Evolutionary conservation across 2,113 vertebrate genomes (phyloP).

Genomic region (Ochotona princeps): DNA sequence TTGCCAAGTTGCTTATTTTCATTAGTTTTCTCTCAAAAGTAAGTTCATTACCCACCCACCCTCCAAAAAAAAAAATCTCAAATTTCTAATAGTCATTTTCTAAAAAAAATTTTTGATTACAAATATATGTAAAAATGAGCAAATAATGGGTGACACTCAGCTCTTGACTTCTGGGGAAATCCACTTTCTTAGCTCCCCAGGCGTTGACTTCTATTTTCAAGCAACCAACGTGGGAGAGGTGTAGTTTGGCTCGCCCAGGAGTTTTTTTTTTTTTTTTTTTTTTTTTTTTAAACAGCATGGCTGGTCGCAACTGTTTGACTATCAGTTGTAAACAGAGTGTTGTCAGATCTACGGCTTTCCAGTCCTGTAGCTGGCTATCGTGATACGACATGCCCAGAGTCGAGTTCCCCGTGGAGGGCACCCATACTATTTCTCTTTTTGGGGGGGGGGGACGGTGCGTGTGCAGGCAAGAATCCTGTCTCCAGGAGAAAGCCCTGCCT

Average conservation of each 20-base stretch:
- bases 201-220: slow-evolving; percentile 67
- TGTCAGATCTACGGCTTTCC: slow-evolving; percentile 50
- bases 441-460: background rate
- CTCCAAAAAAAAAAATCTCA: slow-evolving; percentile 72
- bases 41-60: slow-evolving; percentile 73
- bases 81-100: slow-evolving; percentile 46
- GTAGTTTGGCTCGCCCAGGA: slow-evolving; percentile 73
- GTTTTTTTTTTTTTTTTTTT: slow-evolving; percentile 14
- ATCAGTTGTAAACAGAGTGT: slow-evolving; percentile 63
- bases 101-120: background rate
- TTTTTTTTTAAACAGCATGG: slow-evolving; percentile 12
- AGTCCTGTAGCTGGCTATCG: slow-evolving; percentile 49
- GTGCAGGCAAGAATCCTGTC: slow-evolving; percentile 28
- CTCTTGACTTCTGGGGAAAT: slow-evolving; percentile 13
- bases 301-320: slow-evolving; percentile 64
- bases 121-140: background rate
- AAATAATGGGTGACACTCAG: slow-evolving; percentile 11
- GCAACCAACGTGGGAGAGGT: slow-evolving; percentile 65
- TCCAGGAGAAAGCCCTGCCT: slow-evolving; percentile 47
- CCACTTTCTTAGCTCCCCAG: background rate
- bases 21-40: slow-evolving; percentile 77
- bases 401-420: slow-evolving; percentile 54
- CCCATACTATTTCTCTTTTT: slow-evolving; percentile 40
- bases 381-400: background rate
- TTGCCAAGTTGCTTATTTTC: slow-evolving; percentile 69